Conservation (phyloP, 23 tunicate genomes). For the Diplosoma virens region DNA sequence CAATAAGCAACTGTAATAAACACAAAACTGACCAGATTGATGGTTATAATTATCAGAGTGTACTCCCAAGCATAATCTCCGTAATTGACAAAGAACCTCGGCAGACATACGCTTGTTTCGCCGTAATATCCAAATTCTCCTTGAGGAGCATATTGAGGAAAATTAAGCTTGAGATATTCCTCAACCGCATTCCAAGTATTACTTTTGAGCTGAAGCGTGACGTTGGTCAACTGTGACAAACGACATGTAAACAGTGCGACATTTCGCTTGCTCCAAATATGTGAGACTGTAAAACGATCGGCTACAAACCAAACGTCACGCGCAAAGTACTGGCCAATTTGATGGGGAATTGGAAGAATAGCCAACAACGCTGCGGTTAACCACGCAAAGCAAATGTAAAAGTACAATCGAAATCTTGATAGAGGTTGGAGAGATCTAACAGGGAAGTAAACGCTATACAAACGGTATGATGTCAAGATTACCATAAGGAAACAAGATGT, state of each 20-base stretch:
- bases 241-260: neutral
- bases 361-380: constrained; percentile 2
- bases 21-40: too few species aligned
- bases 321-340: constrained; percentile 4
- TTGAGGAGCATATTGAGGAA: neutral
- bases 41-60: constrained; percentile 7
- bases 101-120: constrained; percentile 52
- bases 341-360: neutral
- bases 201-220: neutral
- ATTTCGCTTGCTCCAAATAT: neutral
- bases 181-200: neutral
- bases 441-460: neutral
- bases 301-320: constrained; percentile 3
- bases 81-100: constrained; percentile 28
- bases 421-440: neutral
- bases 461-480: constrained; percentile 24
- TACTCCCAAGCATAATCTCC: constrained; percentile 34
- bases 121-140: constrained; percentile 44
- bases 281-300: neutral
- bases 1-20: too few species aligned
- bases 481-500: constrained; percentile 29
- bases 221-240: neutral
- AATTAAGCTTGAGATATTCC: neutral
- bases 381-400: neutral
- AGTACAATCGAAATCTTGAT: neutral